Conservation (phyloP, 2,888 invertebrate species). For the Tethea ocularis region DNA sequence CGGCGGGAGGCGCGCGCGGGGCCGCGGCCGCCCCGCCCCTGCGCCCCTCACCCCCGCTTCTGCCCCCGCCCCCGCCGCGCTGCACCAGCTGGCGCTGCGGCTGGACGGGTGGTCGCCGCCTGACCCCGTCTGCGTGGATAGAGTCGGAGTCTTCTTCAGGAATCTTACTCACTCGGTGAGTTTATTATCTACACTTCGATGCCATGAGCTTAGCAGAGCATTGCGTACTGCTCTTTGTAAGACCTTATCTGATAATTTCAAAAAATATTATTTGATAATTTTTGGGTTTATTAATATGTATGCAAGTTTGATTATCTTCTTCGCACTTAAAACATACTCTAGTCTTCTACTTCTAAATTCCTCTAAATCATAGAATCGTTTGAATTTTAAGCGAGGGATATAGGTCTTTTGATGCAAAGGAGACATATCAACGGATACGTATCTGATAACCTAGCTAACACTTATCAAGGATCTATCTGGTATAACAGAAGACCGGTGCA, state of each 20-base stretch:
- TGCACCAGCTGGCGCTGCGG: conserved; percentile 94
- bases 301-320: no score
- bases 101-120: conserved; percentile 95
- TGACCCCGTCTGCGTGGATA: conserved; percentile 96
- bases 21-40: conserved; percentile 75
- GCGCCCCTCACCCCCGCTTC: conserved; percentile 88
- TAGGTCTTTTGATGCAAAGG: no score
- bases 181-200: not conserved
- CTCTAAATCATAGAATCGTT: no score
- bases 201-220: no score
- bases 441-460: not conserved
- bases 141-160: conserved; percentile 97
- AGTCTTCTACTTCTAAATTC: no score
- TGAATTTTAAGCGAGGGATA: no score
- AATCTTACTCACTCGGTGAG: conserved; percentile 65
- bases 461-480: not conserved
- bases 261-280: no score
- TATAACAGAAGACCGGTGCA: conserved; percentile 61
- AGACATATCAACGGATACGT: no score
- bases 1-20: conserved; percentile 87
- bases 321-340: no score
- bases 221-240: no score
- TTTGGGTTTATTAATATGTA: no score
- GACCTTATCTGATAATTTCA: not conserved
- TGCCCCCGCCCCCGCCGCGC: conserved; percentile 32